Conservation (phyloP, 2,797 vertebrate species). For the Hippocampus kuda region DNA sequence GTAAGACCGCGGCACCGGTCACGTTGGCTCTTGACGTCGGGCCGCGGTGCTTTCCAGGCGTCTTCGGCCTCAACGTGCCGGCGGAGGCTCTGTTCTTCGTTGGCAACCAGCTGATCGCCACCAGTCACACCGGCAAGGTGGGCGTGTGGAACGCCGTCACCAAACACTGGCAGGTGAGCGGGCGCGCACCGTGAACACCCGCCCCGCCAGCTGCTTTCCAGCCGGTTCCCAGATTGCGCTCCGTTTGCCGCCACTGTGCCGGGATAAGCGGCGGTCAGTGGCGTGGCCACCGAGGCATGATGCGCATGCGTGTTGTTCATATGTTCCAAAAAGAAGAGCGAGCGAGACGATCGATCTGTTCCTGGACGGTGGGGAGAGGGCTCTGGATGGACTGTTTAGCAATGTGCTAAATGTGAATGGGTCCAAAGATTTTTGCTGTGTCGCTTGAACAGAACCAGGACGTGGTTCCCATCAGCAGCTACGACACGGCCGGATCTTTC, state of each 20-base stretch:
- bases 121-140: conserved; percentile 85
- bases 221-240: neutral
- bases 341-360: no score
- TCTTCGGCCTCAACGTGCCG: conserved; percentile 81
- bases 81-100: conserved; percentile 88
- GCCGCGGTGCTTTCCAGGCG: conserved; percentile 56
- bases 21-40: neutral
- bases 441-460: conserved; percentile 75
- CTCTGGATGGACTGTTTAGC: no score
- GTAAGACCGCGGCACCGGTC: no score
- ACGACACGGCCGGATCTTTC: conserved; percentile 84
- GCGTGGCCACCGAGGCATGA: no score
- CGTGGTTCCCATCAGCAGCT: conserved; percentile 86
- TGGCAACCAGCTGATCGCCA: conserved; percentile 87
- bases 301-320: no score
- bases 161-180: conserved; percentile 87
- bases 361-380: no score
- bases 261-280: no score
- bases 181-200: neutral
- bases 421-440: neutral
- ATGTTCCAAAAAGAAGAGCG: no score
- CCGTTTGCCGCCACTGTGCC: no score
- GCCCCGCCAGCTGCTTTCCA: no score
- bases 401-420: no score
- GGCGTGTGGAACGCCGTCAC: conserved; percentile 93